These are phyloP conservation scores for Zoanthus sociatus DNA, from an alignment of 92 coral and sea anemone genomes.

Conservation along the genomic window DNA sequence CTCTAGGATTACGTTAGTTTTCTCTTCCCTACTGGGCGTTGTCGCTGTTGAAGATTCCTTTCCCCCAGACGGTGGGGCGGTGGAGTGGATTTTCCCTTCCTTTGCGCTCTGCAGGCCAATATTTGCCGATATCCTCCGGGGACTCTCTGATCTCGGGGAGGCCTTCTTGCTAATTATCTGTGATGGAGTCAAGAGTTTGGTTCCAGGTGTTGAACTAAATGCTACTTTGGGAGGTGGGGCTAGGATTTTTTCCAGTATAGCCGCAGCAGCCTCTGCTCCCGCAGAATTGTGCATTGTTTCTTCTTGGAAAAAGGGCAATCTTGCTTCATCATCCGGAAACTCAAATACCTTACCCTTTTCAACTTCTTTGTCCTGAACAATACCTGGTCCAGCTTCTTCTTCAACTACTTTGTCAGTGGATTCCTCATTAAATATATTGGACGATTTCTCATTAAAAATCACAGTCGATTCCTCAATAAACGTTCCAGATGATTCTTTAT, in stretches of 20 bases:
- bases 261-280: conserved; percentile 33
- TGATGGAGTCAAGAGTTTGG: conserved; percentile 37
- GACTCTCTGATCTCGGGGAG: conserved; percentile 28
- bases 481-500: background rate
- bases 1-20: background rate
- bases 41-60: background rate
- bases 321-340: conserved; percentile 29
- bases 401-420: background rate
- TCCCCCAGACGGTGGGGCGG: background rate
- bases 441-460: background rate
- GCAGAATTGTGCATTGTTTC: conserved; percentile 15
- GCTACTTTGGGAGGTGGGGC: conserved; percentile 50
- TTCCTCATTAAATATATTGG: background rate
- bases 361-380: background rate
- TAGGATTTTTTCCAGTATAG: conserved; percentile 63
- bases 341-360: conserved; percentile 18
- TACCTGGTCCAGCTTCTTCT: background rate
- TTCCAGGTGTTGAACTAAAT: conserved; percentile 50
- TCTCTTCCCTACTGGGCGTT: background rate
- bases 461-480: background rate
- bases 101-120: conserved; percentile 9
- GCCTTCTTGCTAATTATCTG: conserved; percentile 34
- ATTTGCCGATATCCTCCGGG: conserved; percentile 43
- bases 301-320: conserved; percentile 32
- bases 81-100: background rate